Evolutionary conservation across 2,888 invertebrate genomes (phyloP), one percentile per base, ranked within the genome.

Genomic region (Ornithoptera priamus): DNA sequence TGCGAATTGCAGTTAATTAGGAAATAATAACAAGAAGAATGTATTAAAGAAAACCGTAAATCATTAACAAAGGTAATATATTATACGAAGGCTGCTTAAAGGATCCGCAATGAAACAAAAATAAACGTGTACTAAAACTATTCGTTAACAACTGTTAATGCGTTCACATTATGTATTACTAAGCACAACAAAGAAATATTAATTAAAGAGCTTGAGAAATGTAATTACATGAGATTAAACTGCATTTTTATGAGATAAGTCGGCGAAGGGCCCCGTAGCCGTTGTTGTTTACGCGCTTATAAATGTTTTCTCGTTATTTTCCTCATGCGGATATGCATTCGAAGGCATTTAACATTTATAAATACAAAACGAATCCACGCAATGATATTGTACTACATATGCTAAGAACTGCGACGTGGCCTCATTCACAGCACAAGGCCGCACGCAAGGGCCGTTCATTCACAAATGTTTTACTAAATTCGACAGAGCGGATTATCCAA

Each of bases 381-480:
- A 80, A 82, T 83, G 85, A 83, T 83, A 84, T 80, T 79, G 77
- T 81, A 81, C 67, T 67, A 71, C 69, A 69, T 65, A 64, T 65
- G 71, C 62, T 68, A 62, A 72, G 64, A 71, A 68, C 71, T 69
- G 68, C 73, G 69, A 58, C 59, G 69, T 64, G 68, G 67, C 64
- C 72, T 71, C 72, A 72, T 74, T 74, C 72, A 74, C 68, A 71
- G 73, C 75, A 77, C 83, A 80, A 85, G 84, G 85, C 84, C 83
- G 81, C 79, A 77, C 77, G 77, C 76, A 81, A 80, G 83, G 85
- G 81, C 74, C 80, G 77, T 75, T 80, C 87, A 87, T 87, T 86
- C 85, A 86, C 81, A 78, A 81, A 76, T 60, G 79, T 75, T 79
- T 78, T 79, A 79, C 78, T 78, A 77, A 73, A 75, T 68, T 75